These are phyloP conservation scores for Ascaphus truei DNA, from an alignment of 2,113 vertebrate species.

Conservation along the genomic window DNA sequence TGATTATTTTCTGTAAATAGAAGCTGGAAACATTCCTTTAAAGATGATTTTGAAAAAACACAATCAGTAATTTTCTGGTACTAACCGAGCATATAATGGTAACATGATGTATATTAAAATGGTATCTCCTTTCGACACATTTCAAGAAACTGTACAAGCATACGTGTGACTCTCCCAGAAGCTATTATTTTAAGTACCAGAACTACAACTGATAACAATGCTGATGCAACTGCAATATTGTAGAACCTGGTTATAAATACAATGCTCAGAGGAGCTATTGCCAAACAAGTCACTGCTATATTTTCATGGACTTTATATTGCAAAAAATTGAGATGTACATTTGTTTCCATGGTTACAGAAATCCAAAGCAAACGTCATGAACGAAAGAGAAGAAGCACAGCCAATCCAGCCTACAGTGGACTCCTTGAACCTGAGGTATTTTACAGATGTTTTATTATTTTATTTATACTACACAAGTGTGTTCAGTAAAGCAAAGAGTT, in stretches of 20 bases:
- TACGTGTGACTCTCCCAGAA: too few relatives aligned
- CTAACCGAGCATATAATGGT: too few relatives aligned
- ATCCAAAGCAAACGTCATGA: constrained; percentile 94
- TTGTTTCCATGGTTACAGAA: constrained; percentile 65
- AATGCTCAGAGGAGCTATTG: constrained; percentile 38
- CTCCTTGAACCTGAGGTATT: constrained; percentile 89
- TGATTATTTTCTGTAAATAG: too few relatives aligned
- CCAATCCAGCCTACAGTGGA: constrained; percentile 92
- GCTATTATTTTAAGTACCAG: too few relatives aligned
- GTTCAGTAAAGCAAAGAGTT: too few relatives aligned
- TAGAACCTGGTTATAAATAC: constrained; percentile 39
- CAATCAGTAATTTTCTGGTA: too few relatives aligned
- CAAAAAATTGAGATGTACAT: constrained; percentile 28
- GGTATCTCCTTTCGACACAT: neutral
- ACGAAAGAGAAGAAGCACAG: constrained; percentile 92
- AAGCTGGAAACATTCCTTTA: too few relatives aligned
- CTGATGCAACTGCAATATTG: too few relatives aligned
- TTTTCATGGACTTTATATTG: constrained; percentile 25
- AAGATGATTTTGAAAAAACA: too few relatives aligned
- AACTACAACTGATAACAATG: too few relatives aligned
- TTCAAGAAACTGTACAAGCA: too few relatives aligned
- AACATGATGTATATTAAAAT: constrained; percentile 10
- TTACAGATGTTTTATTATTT: neutral
- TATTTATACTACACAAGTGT: too few relatives aligned
- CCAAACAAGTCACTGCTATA: constrained; percentile 36